Evolutionary conservation across 2,888 invertebrate genomes (phyloP), one percentile per base, ranked within the genome.

Genomic region (Epinotia bilunana): DNA sequence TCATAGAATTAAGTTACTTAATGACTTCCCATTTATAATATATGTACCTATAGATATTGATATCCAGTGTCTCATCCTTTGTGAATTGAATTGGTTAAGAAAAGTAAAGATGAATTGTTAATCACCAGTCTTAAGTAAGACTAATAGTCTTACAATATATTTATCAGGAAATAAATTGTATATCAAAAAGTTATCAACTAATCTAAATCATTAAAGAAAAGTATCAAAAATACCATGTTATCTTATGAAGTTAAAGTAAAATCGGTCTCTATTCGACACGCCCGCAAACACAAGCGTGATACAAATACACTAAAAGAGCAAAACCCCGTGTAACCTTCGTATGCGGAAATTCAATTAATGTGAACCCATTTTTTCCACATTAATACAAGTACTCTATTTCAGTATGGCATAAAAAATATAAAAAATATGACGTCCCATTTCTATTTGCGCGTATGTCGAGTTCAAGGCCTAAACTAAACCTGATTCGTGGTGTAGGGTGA

Each of bases 1-100:
- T 43, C 57, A 43, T 57, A 57, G 55, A 55, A 55, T 39, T 20
- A 57, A 67, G 33, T 57, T 57, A 57, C 18, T 43, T 43, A 60
- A 20, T 23, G 20, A 33, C 12, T 65, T 55, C 28, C 12, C 7
- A 53, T 18, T 9, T 20, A 3, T 64, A 49, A 49, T 43, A 12
- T 46, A 64, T 16, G 63, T 20, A n/a, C n/a, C n/a, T n/a, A 28
- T 2, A n/a, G 16, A 16, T 49, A 9, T 23, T 49, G 9, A 18
- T 33, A 3, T 39, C 61, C n/a, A 39, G 33, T 49, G 39, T 62
- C 18, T 57, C 9, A 20, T 57, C 3, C 6, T n/a, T 53, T 53
- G n/a, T 53, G 6, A 53, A 53, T 53, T n/a, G n/a, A n/a, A n/a
- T n/a, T n/a, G n/a, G n/a, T n/a, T n/a, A n/a, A n/a, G n/a, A n/a